phyloP scores from a whole-genome alignment of 23 tunicate genomes.

The Trididemnum miniatum region DNA sequence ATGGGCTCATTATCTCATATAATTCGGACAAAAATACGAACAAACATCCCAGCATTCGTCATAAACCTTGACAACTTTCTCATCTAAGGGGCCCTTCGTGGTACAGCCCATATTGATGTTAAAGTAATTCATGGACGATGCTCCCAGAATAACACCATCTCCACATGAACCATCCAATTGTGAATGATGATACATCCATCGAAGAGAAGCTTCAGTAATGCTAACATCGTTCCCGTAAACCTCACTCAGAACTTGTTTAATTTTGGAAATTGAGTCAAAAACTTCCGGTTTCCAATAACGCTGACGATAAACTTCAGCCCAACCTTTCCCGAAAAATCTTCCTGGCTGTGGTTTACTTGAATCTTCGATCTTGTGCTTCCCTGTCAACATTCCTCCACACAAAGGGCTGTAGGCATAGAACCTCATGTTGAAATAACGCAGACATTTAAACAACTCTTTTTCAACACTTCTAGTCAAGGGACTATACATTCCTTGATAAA shows the following conservation, averaged over 20 bases:
- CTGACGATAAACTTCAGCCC: constrained; percentile 56
- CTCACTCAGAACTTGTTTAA: constrained; percentile 34
- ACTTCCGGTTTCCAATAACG: constrained; percentile 77
- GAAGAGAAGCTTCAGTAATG: constrained; percentile 74
- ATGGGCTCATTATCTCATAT: constrained; percentile 69
- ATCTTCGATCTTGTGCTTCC: constrained; percentile 90
- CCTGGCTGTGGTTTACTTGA: constrained; percentile 66
- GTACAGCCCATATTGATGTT: constrained; percentile 47
- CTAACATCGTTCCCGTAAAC: constrained; percentile 60
- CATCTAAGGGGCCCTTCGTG: constrained; percentile 56
- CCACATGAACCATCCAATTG: constrained; percentile 53
- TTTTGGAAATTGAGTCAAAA: constrained; percentile 66
- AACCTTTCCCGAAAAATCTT: constrained; percentile 66
- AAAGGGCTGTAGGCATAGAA: constrained; percentile 91
- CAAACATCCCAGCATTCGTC: constrained; percentile 54
- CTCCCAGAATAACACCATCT: constrained; percentile 90
- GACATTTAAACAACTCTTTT: constrained; percentile 83
- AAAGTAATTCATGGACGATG: constrained; percentile 56
- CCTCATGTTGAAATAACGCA: constrained; percentile 62
- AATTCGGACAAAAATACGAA: constrained; percentile 49
- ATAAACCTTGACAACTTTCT: constrained; percentile 54
- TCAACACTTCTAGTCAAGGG: constrained; percentile 80
- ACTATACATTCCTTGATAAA: constrained; percentile 97
- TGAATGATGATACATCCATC: constrained; percentile 95
- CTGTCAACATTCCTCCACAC: constrained; percentile 89